phyloP scores from a whole-genome alignment of 2,888 invertebrate genomes.

The Hirtodrosophila duncani region DNA sequence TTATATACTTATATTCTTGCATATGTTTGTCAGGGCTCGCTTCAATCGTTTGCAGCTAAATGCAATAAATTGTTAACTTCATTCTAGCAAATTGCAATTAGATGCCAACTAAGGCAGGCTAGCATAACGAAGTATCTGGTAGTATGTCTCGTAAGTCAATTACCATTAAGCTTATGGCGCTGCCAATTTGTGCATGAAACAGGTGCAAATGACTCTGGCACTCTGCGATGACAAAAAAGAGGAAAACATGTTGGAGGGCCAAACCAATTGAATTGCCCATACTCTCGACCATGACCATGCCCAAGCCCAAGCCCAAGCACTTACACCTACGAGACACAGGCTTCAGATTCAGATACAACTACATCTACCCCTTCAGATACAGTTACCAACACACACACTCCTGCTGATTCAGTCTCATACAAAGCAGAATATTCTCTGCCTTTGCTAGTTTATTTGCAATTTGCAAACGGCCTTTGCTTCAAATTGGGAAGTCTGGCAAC shows the following conservation, averaged over 20 bases:
- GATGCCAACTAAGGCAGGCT: conserved; percentile 1
- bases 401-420: no score
- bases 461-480: conserved; percentile 6
- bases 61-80: conserved; percentile 59
- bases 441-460: conserved; percentile 43
- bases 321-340: no score
- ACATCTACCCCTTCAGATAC: no score
- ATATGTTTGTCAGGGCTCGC: conserved; percentile 1
- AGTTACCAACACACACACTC: no score
- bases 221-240: conserved; percentile 36
- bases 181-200: not conserved
- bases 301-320: no score
- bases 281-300: no score
- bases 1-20: no score
- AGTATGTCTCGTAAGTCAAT: no score
- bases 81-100: conserved; percentile 64
- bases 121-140: no score
- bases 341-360: no score
- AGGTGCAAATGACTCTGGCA: conserved; percentile 24
- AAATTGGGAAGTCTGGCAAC: conserved; percentile 1
- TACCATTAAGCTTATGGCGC: no score
- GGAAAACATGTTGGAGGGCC: conserved; percentile 26
- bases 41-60: conserved; percentile 38
- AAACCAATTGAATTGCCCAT: conserved; percentile 64
- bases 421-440: no score